Conservation (phyloP, 2,113 vertebrate genomes). For the Montifringilla adamsi region DNA sequence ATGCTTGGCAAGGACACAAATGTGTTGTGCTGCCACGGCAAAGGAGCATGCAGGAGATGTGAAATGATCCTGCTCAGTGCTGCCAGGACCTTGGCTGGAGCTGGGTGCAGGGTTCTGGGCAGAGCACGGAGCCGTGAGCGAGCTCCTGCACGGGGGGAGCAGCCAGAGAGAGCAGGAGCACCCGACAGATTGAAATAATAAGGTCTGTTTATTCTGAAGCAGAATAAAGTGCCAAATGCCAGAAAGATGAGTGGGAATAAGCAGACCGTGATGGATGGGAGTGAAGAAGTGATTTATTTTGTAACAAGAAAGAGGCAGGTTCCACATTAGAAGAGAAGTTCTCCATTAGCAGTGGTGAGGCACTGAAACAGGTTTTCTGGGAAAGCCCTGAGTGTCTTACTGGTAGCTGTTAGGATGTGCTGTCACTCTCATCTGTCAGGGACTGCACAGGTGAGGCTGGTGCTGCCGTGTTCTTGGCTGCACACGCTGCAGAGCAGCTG, state of each 20-base stretch:
- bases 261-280: constrained; percentile 1
- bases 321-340: background rate
- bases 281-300: constrained; percentile 24
- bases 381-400: background rate
- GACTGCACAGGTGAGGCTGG: background rate
- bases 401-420: background rate
- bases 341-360: background rate
- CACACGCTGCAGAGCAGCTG: background rate
- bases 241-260: constrained; percentile 44
- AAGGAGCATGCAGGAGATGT: background rate
- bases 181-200: background rate
- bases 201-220: constrained; percentile 38
- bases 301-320: background rate
- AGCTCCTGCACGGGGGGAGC: background rate
- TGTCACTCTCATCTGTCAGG: background rate
- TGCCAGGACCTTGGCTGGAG: background rate
- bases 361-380: background rate
- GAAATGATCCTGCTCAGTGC: background rate
- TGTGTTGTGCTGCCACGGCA: background rate
- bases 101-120: background rate
- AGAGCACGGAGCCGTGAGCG: background rate
- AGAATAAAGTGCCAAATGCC: background rate
- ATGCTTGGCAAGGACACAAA: background rate
- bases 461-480: background rate
- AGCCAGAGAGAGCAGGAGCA: background rate